phyloP scores from a whole-genome alignment of 1,140 invertebrate species.

The Caenorhabditis brenneri region DNA sequence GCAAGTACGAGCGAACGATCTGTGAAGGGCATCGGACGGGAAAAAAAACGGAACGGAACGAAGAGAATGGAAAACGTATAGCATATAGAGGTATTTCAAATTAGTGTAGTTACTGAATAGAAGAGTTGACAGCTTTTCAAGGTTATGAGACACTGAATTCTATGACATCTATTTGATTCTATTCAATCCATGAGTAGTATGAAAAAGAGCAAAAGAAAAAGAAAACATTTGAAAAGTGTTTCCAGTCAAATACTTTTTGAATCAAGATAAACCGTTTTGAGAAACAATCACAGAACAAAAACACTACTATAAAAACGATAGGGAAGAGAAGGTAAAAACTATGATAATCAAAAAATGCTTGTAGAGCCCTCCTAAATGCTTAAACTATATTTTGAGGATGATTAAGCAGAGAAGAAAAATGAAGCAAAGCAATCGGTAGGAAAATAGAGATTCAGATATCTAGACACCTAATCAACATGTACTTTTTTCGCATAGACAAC shows the following conservation, averaged over 20 bases:
- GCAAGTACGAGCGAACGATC: constrained; percentile 21
- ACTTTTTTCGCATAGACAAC: neutral
- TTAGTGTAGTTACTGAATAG: neutral
- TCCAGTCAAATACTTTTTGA: no score
- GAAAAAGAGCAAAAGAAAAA: neutral
- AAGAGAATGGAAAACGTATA: neutral
- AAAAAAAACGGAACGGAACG: neutral
- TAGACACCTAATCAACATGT: neutral
- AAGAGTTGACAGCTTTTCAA: constrained; percentile 16
- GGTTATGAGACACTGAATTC: neutral
- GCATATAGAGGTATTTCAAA: constrained; percentile 1
- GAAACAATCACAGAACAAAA: no score
- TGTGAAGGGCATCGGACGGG: constrained; percentile 10
- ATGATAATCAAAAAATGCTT: no score
- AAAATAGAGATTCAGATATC: no score
- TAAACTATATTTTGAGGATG: no score
- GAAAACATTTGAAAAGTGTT: no score
- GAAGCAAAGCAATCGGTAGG: no score
- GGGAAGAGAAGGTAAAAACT: no score
- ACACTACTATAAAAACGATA: no score
- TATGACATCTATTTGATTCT: neutral
- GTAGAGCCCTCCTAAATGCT: no score
- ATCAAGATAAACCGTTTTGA: no score
- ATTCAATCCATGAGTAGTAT: neutral
- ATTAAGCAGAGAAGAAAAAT: no score